phyloP scores from a whole-genome alignment of 1,140 invertebrate genomes.

The Caenorhabditis elegans region DNA sequence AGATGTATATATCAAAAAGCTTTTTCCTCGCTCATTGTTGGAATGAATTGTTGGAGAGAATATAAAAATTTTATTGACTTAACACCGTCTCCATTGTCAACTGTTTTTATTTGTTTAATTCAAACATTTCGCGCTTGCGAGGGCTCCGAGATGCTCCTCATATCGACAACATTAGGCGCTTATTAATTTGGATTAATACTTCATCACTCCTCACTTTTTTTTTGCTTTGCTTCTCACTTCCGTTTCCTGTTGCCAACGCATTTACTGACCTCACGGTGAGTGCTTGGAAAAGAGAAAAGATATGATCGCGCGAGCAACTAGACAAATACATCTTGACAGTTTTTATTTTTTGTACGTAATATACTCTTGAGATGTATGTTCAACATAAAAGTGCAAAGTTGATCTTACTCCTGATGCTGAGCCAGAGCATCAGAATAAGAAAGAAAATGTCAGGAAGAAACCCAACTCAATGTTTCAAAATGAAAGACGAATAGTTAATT shows the following conservation, averaged over 20 bases:
- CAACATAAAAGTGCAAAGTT: background rate
- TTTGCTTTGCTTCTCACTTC: background rate
- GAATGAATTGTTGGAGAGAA: slow-evolving; percentile 16
- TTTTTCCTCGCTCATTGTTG: background rate
- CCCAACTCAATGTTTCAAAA: slow-evolving; percentile 25
- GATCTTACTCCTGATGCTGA: slow-evolving; percentile 5
- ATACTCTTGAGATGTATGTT: background rate
- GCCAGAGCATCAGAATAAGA: background rate
- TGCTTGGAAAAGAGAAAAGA: background rate
- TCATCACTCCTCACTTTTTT: background rate
- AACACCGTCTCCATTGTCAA: slow-evolving; percentile 30
- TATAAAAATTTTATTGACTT: slow-evolving; percentile 34
- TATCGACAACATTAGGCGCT: slow-evolving; percentile 21
- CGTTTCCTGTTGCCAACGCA: slow-evolving; percentile 19
- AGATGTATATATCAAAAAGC: slow-evolving; percentile 18
- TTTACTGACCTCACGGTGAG: background rate
- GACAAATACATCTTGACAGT: slow-evolving; percentile 22
- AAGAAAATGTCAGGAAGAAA: slow-evolving; percentile 9
- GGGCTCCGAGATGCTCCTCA: background rate
- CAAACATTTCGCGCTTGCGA: background rate
- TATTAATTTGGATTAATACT: slow-evolving; percentile 33
- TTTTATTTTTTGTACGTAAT: slow-evolving; percentile 22
- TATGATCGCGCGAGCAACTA: background rate
- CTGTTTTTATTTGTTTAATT: slow-evolving; percentile 33
- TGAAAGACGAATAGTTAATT: slow-evolving; percentile 22